A percentile compares a stretch with the other conserved stretches of the same genome.
These are phyloP conservation scores for Silurus asotus DNA, from an alignment of 2,113 vertebrate genomes.

Conservation along the genomic window DNA sequence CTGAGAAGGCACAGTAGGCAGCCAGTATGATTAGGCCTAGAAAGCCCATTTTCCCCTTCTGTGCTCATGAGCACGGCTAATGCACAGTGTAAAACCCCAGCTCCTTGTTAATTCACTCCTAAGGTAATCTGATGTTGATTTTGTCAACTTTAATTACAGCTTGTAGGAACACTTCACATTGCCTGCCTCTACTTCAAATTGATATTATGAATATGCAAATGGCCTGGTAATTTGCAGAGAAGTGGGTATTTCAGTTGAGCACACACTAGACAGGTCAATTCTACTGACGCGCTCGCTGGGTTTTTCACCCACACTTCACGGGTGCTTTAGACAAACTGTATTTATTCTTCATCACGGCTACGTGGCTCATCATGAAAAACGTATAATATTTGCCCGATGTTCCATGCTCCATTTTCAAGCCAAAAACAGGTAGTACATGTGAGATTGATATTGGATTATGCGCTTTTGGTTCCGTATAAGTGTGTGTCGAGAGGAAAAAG, in stretches of 20 bases:
- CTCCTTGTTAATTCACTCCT: slow-evolving; percentile 89
- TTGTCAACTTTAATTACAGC: slow-evolving; percentile 99
- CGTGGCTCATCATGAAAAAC: slow-evolving; percentile 74
- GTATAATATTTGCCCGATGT: slow-evolving; percentile 54
- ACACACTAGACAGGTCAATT: slow-evolving; percentile 93
- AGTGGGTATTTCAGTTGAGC: slow-evolving; percentile 96
- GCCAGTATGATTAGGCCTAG: slow-evolving; percentile 76
- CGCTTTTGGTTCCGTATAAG: slow-evolving; percentile 34
- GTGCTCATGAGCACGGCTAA: slow-evolving; percentile 75
- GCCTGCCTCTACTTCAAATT: slow-evolving; percentile 93
- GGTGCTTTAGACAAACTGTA: slow-evolving; percentile 84
- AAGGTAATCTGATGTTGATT: slow-evolving; percentile 99
- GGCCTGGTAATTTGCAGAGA: slow-evolving; percentile 89
- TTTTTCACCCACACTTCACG: slow-evolving; percentile 71
- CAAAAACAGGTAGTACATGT: slow-evolving; percentile 40
- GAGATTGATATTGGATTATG: slow-evolving; percentile 37
- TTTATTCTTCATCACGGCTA: slow-evolving; percentile 81
- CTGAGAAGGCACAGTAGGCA: slow-evolving; percentile 54
- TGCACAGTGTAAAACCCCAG: slow-evolving; percentile 85
- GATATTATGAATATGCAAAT: slow-evolving; percentile 99
- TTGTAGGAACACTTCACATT: slow-evolving; percentile 97
- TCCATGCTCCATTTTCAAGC: slow-evolving; percentile 44
- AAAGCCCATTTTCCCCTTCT: slow-evolving; percentile 58
- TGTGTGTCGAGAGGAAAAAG: slow-evolving; percentile 9
- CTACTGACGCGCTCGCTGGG: slow-evolving; percentile 78